phyloP scores from a whole-genome alignment of 2,797 vertebrate genomes.

The Phoebastria nigripes region DNA sequence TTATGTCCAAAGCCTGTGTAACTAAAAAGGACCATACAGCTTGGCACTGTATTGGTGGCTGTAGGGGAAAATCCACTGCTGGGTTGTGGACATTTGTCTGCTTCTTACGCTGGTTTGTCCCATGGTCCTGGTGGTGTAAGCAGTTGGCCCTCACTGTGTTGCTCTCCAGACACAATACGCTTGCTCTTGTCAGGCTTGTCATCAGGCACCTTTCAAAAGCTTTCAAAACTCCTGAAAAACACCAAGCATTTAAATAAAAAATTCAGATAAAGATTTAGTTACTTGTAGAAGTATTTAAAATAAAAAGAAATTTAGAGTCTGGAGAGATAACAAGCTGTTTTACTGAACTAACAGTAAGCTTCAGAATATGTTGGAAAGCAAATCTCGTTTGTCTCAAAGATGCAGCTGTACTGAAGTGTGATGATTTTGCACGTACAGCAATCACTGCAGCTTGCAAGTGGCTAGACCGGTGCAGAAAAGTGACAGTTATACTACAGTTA shows the following conservation, averaged over 20 bases:
- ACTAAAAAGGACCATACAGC: background rate
- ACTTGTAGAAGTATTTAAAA: background rate
- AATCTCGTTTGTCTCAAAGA: background rate
- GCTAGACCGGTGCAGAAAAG: background rate
- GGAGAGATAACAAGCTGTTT: rapidly evolving
- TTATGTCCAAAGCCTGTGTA: background rate
- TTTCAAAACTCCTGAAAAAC: background rate
- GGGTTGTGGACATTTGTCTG: background rate
- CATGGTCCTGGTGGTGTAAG: background rate
- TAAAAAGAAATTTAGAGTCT: background rate
- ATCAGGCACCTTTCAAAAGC: background rate
- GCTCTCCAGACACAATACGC: background rate
- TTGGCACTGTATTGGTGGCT: background rate
- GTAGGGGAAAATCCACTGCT: background rate
- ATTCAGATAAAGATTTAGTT: background rate
- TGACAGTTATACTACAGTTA: background rate
- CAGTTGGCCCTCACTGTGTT: background rate
- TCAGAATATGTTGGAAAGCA: background rate
- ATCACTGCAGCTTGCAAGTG: background rate
- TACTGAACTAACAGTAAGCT: background rate
- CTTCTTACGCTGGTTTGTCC: background rate
- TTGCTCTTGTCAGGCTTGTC: background rate
- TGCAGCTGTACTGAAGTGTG: background rate
- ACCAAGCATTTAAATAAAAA: background rate
- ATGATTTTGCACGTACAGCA: background rate